phyloP scores from a whole-genome alignment of 2,888 invertebrate species.

The Drosophila ustulata region DNA sequence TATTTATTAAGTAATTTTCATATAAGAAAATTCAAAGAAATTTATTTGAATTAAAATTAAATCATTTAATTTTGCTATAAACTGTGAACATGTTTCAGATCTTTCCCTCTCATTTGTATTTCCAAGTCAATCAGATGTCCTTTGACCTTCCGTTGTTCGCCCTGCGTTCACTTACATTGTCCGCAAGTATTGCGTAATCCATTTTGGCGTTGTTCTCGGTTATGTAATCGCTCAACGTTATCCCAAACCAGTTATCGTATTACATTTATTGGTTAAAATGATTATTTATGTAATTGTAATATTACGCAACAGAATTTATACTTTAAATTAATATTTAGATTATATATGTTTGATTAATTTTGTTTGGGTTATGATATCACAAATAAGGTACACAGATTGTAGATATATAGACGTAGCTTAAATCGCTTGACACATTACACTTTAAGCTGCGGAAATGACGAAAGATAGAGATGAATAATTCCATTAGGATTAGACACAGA shows the following conservation, averaged over 20 bases:
- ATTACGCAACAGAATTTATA: slow-evolving; percentile 52
- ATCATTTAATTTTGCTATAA: too few relatives aligned
- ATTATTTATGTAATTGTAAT: slow-evolving; percentile 19
- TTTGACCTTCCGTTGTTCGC: slow-evolving; percentile 49
- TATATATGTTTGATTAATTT: slow-evolving; percentile 1
- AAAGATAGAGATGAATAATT: neutral
- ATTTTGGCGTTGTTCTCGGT: slow-evolving; percentile 51
- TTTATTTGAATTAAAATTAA: too few relatives aligned
- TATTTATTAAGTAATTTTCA: too few relatives aligned
- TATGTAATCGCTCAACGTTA: slow-evolving; percentile 57
- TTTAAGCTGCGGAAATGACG: slow-evolving; percentile 51
- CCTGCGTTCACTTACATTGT: slow-evolving; percentile 55
- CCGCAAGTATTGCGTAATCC: slow-evolving; percentile 67
- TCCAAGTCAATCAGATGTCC: slow-evolving; percentile 19
- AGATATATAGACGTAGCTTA: slow-evolving; percentile 56
- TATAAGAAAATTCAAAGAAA: too few relatives aligned
- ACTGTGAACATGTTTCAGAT: too few relatives aligned
- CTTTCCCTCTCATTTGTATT: too few relatives aligned
- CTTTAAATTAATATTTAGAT: slow-evolving; percentile 32
- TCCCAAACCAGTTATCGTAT: slow-evolving; percentile 28
- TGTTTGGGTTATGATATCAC: slow-evolving; percentile 76
- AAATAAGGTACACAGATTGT: slow-evolving; percentile 80
- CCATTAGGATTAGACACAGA: slow-evolving; percentile 13
- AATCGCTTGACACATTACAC: slow-evolving; percentile 61
- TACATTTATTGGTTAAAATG: slow-evolving; percentile 1